Conservation (phyloP, 1,140 invertebrate species). For the Leptoteleia sp. region DNA sequence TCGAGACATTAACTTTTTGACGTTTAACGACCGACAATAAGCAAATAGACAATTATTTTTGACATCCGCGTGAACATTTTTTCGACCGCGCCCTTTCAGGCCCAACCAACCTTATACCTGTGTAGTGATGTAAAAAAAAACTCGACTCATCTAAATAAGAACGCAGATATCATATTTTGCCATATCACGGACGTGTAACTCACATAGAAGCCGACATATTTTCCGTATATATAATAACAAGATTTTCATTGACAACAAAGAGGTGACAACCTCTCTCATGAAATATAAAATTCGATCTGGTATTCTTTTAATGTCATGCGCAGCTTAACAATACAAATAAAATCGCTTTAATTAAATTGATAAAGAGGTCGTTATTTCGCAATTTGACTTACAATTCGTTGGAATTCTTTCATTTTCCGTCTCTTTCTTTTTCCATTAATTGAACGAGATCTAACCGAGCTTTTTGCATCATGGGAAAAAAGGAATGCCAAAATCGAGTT, state of each 20-base stretch:
- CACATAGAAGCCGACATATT: slow-evolving; percentile 33
- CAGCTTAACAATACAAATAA: slow-evolving; percentile 37
- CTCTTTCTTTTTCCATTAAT: too few relatives aligned
- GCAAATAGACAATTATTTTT: slow-evolving; percentile 36
- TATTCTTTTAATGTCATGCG: slow-evolving; percentile 37
- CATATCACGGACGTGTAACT: slow-evolving; percentile 15
- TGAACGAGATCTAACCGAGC: too few relatives aligned
- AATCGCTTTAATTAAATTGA: slow-evolving; percentile 34
- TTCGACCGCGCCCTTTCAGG: slow-evolving; percentile 15
- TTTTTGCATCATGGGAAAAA: too few relatives aligned
- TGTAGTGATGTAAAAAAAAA: slow-evolving; percentile 24
- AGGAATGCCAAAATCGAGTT: too few relatives aligned
- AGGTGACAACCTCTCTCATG: slow-evolving; percentile 3
- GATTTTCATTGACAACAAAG: slow-evolving; percentile 3
- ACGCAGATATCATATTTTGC: slow-evolving; percentile 33
- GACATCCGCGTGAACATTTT: slow-evolving; percentile 1
- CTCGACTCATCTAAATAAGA: slow-evolving; percentile 11
- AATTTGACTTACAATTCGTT: too few relatives aligned
- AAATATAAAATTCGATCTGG: slow-evolving; percentile 26
- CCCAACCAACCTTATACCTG: slow-evolving; percentile 11
- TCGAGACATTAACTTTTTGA: slow-evolving; percentile 7
- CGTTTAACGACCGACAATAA: slow-evolving; percentile 40
- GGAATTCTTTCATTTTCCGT: too few relatives aligned
- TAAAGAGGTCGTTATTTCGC: slow-evolving; percentile 13
- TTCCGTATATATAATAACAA: slow-evolving; percentile 17